These are phyloP conservation scores for Vesta saturnalis DNA, from an alignment of 2,888 invertebrate genomes.

Conservation along the genomic window DNA sequence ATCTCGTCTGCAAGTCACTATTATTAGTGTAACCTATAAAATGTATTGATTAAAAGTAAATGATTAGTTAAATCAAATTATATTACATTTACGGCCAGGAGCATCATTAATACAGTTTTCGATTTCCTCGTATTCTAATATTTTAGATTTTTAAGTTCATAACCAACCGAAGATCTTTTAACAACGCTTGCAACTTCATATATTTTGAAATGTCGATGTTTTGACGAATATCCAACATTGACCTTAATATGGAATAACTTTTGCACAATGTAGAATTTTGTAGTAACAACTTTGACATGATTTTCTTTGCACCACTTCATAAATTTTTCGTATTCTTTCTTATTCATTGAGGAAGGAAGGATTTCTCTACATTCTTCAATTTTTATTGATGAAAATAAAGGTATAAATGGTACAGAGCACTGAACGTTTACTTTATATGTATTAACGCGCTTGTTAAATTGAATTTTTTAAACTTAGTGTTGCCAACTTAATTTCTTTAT, in stretches of 20 bases:
- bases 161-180: background rate
- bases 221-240: background rate
- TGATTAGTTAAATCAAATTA: too few species aligned
- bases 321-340: conserved; percentile 16
- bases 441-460: too few species aligned
- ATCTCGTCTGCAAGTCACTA: conserved; percentile 8
- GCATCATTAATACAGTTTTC: conserved; percentile 8
- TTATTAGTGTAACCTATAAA: background rate
- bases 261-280: conserved; percentile 10
- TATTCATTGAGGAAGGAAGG: background rate
- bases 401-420: too few species aligned
- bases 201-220: conserved; percentile 11
- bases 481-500: too few species aligned
- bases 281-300: background rate
- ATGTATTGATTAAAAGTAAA: background rate
- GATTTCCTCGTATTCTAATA: background rate
- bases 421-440: too few species aligned
- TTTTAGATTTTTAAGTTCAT: conserved; percentile 4
- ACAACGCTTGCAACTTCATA: background rate
- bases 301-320: conserved; percentile 2
- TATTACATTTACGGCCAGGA: background rate
- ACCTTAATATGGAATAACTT: conserved; percentile 11
- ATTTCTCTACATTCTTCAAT: background rate
- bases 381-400: background rate
- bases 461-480: too few species aligned